Evolutionary conservation across 1,140 invertebrate genomes (phyloP), one percentile per base, ranked within the genome.

Genomic region (Lucilia sericata): DNA sequence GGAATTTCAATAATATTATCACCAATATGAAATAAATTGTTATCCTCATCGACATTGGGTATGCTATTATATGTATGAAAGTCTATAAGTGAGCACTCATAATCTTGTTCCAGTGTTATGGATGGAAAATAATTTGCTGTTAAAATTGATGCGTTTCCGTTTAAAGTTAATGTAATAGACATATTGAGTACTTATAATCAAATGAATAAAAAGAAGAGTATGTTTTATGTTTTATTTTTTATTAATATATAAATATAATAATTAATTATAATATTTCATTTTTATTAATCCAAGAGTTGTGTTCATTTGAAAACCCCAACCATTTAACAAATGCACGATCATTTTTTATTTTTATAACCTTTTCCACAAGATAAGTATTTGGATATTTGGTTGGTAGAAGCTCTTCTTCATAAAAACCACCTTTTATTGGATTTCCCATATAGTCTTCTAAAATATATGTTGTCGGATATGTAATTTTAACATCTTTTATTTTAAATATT

Each of bases 251-350:
- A n/a, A n/a, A n/a, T 70, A 70, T 12, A 70, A 70, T 70, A 70
- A 5, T 7, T 70, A 5, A 70, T 70, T 70, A 5, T 19, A 65
- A 84, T 88, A 84, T 76, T n/a, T n/a, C n/a, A n/a, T n/a, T n/a
- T n/a, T n/a, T n/a, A n/a, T n/a, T n/a, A n/a, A 90, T 87, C 89
- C 88, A 91, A 74, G 85, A 86, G 85, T 91, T 89, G 83, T 88
- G 86, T 49, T 78, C 83, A 34, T 83, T 60, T 84, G 85, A 82
- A 76, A 91, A 88, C 55, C 88, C 90, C 82, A 90, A 85, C 89
- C 89, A 91, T 85, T 89, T 89, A 19, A 91, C 89, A 84, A 86
- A 91, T 17, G 89, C n/a, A 86, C 87, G 88, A 84, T 89, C 82
- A 10, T 86, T 85, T 82, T 87, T 83, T 84, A 51, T 85, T 82